These are phyloP conservation scores for Craseonycteris thonglongyai DNA, from an alignment of 2,113 vertebrate genomes.

Conservation along the genomic window DNA sequence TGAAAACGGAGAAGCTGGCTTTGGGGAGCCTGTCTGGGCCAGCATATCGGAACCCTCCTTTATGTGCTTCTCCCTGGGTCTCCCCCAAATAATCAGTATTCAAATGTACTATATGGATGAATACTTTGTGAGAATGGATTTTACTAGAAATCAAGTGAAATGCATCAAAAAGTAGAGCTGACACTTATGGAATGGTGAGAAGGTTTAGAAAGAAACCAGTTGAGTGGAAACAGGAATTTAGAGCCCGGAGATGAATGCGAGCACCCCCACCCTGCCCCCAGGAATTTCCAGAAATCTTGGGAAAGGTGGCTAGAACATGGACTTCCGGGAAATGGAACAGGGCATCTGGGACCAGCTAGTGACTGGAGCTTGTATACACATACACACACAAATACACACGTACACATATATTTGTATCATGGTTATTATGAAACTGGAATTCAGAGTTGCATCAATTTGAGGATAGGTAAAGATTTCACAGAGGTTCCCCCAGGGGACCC, in stretches of 20 bases:
- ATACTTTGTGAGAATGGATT: not conserved
- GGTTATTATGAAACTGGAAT: not conserved
- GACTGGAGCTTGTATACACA: not conserved
- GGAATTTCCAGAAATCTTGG: not conserved
- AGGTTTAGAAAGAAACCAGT: not conserved
- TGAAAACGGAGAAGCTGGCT: not conserved
- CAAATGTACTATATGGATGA: not conserved
- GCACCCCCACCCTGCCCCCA: rapidly evolving
- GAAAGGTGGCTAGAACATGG: not conserved
- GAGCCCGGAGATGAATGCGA: not conserved
- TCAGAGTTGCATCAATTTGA: not conserved
- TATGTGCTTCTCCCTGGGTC: not conserved
- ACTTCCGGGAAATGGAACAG: not conserved
- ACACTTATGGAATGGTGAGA: not conserved
- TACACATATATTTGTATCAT: not conserved
- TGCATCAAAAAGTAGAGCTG: not conserved
- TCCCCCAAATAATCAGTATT: not conserved
- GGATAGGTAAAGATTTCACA: not conserved
- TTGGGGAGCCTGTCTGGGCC: not conserved
- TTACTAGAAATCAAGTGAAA: too few species aligned
- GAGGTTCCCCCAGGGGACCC: not conserved
- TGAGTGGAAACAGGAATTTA: not conserved
- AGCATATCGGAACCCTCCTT: not conserved
- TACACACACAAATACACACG: not conserved
- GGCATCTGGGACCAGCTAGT: not conserved